Base-by-base conservation (phyloP, 2,113 vertebrate genomes). In the Spermophilus dauricus region DNA sequence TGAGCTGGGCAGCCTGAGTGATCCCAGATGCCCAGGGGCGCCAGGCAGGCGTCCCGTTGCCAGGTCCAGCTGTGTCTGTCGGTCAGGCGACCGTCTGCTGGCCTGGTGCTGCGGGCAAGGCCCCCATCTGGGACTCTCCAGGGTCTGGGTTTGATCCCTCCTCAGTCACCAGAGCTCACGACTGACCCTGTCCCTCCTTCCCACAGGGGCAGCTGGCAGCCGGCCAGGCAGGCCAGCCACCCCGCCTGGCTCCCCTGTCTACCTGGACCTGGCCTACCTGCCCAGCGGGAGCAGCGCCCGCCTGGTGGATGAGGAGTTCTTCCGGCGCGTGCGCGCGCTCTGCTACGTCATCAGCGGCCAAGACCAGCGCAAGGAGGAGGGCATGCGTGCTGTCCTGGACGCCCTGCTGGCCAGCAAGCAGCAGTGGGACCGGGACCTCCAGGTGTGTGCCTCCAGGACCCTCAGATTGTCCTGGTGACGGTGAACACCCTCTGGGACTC, bases 311-410 rank as follows among this genome's bases (percentile, higher is more conserved):
- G 97, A 98, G 42, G 99, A 99, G 13, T 99, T 99, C 65, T 99
- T 99, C 98, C 98, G 97, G 2, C 98, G 98, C 0, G 53, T 99
- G 4, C 99, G 99, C 0, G 98, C 99, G 0, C 99, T 99, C 1
- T 99, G 99, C 97, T 99, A 99, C 32, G 99, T 99, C 89, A 97
- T 99, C 96, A 99, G 99, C 0, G 99, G 99, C 0, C 99, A 99
- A 5, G 99, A 99, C 34, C 99, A 99, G 0, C 97, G 98, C 48
- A 99, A 99, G 95, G 99, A 99, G 65, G 98, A 93, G 0, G 97
- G 98, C 4, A 99, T 99, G 98, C 98, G 99, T 11, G 91, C 98
- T 2, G 98, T 99, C 67, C 98, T 99, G 78, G 99, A 99, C 0
- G 99, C 99, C 0, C 99, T 99, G 48, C 98, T 99, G 77, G 96